phyloP scores from a whole-genome alignment of 2,888 invertebrate genomes.

The Orchesellides sinensis region DNA sequence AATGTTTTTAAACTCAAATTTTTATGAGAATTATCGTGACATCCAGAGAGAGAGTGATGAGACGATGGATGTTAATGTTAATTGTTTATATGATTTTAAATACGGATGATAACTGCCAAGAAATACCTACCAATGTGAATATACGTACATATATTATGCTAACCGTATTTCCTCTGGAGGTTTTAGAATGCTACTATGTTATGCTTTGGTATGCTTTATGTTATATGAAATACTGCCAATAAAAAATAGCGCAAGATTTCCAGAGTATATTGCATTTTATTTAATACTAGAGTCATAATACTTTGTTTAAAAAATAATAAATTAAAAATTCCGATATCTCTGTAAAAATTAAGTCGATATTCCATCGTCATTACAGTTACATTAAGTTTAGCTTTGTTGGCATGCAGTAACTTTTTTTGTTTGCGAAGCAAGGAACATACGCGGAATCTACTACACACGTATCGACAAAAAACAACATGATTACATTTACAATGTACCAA shows the following conservation, averaged over 20 bases:
- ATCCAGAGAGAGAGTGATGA: too few species aligned
- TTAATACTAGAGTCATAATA: slow-evolving; percentile 72
- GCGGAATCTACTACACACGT: slow-evolving; percentile 52
- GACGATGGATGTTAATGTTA: too few species aligned
- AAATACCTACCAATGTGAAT: too few species aligned
- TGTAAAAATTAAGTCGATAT: slow-evolving; percentile 70
- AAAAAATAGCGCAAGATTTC: slow-evolving; percentile 27
- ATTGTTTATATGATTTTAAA: too few species aligned
- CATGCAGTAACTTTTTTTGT: slow-evolving; percentile 45
- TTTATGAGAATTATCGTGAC: too few species aligned
- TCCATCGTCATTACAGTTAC: slow-evolving; percentile 65
- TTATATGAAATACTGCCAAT: too few species aligned
- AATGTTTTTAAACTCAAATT: too few species aligned
- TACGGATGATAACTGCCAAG: too few species aligned
- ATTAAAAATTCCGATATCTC: slow-evolving; percentile 70
- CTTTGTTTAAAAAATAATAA: slow-evolving; percentile 73
- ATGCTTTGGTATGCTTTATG: too few species aligned
- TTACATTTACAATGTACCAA: background rate
- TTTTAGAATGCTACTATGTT: too few species aligned
- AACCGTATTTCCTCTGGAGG: too few species aligned
- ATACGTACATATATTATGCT: too few species aligned
- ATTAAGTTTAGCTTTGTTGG: slow-evolving; percentile 49
- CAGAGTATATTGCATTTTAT: slow-evolving; percentile 70
- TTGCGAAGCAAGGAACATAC: slow-evolving; percentile 63
- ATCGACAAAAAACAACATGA: slow-evolving; percentile 23